A percentile compares a stretch with the other conserved stretches of the same genome.
phyloP scores from a whole-genome alignment of 2,113 vertebrate genomes.

The Phaethon lepturus region DNA sequence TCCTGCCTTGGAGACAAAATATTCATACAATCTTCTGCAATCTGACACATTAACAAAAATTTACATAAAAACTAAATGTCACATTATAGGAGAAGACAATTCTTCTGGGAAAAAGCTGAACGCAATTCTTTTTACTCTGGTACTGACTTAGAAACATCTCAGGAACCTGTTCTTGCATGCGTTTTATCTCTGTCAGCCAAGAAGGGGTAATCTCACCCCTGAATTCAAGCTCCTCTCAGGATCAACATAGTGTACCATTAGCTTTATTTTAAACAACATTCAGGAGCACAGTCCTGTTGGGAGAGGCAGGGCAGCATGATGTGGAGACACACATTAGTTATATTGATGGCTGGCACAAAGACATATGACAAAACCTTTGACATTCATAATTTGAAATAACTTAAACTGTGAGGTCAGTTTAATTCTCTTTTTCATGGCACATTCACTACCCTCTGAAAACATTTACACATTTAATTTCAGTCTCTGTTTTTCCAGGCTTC shows the following conservation, averaged over 20 bases:
- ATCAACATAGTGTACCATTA: not conserved
- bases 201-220: not conserved
- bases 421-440: not conserved
- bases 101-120: not conserved
- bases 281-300: not conserved
- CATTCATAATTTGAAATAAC: not conserved
- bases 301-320: not conserved
- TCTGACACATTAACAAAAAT: not conserved
- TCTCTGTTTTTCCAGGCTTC: not conserved
- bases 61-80: not conserved
- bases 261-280: not conserved
- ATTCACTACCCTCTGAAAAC: not conserved
- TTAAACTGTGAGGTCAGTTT: not conserved
- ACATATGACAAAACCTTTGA: not conserved
- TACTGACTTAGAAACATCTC: not conserved
- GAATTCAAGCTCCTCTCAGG: not conserved
- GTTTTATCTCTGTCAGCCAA: not conserved
- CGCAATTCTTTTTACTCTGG: not conserved
- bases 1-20: not conserved
- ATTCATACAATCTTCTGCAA: not conserved
- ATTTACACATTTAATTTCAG: not conserved
- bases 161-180: not conserved
- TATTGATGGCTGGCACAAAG: not conserved
- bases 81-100: not conserved
- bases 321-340: not conserved